Base-by-base conservation (phyloP, 2,888 invertebrate species). In the Xanthia icteritia region DNA sequence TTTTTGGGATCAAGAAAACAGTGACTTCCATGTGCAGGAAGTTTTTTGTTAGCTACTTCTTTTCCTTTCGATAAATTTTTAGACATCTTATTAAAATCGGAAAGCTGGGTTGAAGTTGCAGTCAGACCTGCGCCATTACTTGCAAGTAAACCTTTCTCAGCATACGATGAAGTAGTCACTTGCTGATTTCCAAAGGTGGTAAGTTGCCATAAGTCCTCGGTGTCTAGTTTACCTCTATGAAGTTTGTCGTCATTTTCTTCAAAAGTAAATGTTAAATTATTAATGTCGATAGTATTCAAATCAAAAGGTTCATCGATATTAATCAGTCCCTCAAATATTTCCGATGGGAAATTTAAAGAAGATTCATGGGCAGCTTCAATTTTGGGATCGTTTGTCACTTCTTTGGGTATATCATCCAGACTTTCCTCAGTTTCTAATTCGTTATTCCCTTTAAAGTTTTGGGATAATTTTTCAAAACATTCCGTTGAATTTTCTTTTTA, bases 131-230 rank as follows among this genome's bases (percentile, higher is more conserved):
- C 65, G 13, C 65, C 65, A 65, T 65, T 15, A 65, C n/a, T 65
- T 65, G 27, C 65, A 65, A 45, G 65, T 65, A 65, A 65, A 65
- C 45, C 65, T 65, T 45, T 65, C 65, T 65, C n/a, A 65, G 58
- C 13, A 58, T 58, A 13, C 58, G 58, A 58, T 58, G 58, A 58
- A 58, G 58, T 58, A 13, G 58, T 27, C 58, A 27, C 13, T 58
- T 58, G 27, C 13, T 58, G 5, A 58, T 58, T 58, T 58, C 27
- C 58, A 58, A 58, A 58, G 58, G 58, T 58, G 13, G 13, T n/a
- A 58, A 58, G 58, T 13, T 58, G 58, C 58, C 11, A 58, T 58
- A 27, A 58, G 58, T 27, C 27, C 58, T 27, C 58, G 58, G 58
- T 58, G 58, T n/a, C 58, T 58, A 58, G 27, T 13, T 58, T n/a